Conservation (phyloP, 92 coral and sea anemone genomes). For the Nematostella vectensis region DNA sequence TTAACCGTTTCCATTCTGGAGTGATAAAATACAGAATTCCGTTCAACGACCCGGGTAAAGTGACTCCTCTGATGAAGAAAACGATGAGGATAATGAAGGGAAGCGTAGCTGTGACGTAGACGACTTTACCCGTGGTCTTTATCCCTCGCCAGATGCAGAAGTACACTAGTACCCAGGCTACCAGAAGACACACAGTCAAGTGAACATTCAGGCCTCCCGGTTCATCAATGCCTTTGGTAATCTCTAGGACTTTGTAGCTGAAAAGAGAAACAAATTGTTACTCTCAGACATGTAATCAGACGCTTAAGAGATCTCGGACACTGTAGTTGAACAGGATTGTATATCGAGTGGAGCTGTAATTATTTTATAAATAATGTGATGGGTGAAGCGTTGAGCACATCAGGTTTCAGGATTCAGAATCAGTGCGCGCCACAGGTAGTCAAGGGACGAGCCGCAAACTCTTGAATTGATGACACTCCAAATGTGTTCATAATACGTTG, state of each 20-base stretch:
- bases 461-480: too few relatives aligned
- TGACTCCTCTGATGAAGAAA: constrained; percentile 71
- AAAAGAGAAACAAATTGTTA: too few relatives aligned
- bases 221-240: constrained; percentile 62
- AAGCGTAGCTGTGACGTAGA: constrained; percentile 82
- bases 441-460: too few relatives aligned
- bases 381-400: too few relatives aligned
- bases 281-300: too few relatives aligned
- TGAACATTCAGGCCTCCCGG: constrained; percentile 65
- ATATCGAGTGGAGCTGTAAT: too few relatives aligned
- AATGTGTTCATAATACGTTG: too few relatives aligned
- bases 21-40: constrained; percentile 58
- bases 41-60: constrained; percentile 63
- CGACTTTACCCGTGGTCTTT: constrained; percentile 87
- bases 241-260: constrained; percentile 50
- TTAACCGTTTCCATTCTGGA: constrained; percentile 52
- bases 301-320: too few relatives aligned
- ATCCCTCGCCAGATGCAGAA: constrained; percentile 89
- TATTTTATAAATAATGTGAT: too few relatives aligned
- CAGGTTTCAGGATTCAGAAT: too few relatives aligned
- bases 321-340: too few relatives aligned
- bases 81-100: constrained; percentile 63
- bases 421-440: too few relatives aligned
- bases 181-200: constrained; percentile 51
- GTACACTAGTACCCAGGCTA: constrained; percentile 84